Evolutionary conservation across 1,140 invertebrate genomes (phyloP).

Genomic region (Rhysida immarginata): DNA sequence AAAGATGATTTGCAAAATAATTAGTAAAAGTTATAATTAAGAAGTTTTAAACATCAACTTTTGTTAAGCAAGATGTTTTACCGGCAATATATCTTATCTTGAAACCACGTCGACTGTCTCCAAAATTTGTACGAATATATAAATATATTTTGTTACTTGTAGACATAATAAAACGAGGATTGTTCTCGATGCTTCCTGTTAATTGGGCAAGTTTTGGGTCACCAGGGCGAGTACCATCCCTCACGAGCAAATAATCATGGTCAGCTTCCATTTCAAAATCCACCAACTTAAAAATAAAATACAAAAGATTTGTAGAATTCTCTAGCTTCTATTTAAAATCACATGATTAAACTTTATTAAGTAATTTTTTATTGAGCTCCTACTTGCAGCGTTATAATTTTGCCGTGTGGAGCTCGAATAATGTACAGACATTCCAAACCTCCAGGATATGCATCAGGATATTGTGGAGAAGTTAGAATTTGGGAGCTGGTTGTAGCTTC

Average conservation of each 20-base stretch:
- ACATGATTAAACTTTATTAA: conserved; percentile 18
- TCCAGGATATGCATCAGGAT: conserved; percentile 80
- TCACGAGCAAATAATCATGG: conserved; percentile 71
- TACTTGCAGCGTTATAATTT: conserved; percentile 72
- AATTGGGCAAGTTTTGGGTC: conserved; percentile 63
- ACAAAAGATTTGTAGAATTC: not conserved
- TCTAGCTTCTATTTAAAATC: conserved; percentile 5
- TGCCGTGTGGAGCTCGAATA: conserved; percentile 69
- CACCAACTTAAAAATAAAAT: conserved; percentile 42
- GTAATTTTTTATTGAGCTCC: not conserved
- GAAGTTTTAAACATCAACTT: not conserved
- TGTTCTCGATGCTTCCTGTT: conserved; percentile 57
- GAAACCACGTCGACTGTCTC: conserved; percentile 77
- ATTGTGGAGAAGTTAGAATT: conserved; percentile 70
- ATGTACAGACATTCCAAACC: conserved; percentile 87
- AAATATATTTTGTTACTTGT: conserved; percentile 76
- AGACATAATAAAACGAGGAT: conserved; percentile 73
- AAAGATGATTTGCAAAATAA: not conserved
- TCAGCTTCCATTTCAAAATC: conserved; percentile 73
- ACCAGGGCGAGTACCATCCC: conserved; percentile 75
- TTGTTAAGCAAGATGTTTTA: conserved; percentile 20
- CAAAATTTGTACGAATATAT: conserved; percentile 79
- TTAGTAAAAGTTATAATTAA: not conserved
- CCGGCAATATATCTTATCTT: conserved; percentile 73
- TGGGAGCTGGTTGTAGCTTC: conserved; percentile 66